These are phyloP conservation scores for Pogonus chalceus DNA, from an alignment of 1,140 invertebrate species.

Conservation along the genomic window DNA sequence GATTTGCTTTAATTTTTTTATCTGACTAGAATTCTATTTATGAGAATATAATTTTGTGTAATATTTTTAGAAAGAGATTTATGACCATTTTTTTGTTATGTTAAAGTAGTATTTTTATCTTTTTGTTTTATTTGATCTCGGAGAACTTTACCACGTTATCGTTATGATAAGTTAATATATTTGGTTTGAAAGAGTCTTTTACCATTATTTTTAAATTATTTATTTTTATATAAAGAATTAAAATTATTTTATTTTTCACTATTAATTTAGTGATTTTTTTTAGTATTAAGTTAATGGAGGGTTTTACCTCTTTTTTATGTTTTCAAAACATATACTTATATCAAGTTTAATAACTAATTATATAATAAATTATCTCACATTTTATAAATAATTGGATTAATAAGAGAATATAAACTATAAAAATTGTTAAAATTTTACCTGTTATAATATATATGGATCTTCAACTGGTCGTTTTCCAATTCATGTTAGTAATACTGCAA, in stretches of 20 bases:
- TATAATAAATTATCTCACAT: constrained; percentile 41
- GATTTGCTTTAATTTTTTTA: constrained; percentile 66
- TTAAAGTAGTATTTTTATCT: constrained; percentile 39
- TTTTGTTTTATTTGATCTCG: constrained; percentile 49
- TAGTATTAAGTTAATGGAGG: constrained; percentile 45
- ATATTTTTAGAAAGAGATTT: constrained; percentile 40
- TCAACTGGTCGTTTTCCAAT: constrained; percentile 51
- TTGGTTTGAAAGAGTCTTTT: constrained; percentile 46
- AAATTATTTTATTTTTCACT: constrained; percentile 28
- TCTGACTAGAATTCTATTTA: constrained; percentile 57
- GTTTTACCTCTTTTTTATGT: constrained; percentile 43
- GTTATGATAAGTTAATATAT: constrained; percentile 52
- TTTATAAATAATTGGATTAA: constrained; percentile 37
- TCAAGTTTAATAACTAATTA: constrained; percentile 45
- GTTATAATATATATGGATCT: constrained; percentile 47
- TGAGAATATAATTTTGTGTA: constrained; percentile 44
- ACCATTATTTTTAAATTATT: constrained; percentile 41
- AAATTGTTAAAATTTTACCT: constrained; percentile 47
- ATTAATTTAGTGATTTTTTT: constrained; percentile 31
- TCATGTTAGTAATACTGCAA: constrained; percentile 52
- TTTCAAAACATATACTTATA: constrained; percentile 55
- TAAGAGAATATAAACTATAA: constrained; percentile 46
- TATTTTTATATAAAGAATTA: constrained; percentile 36
- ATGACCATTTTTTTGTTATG: constrained; percentile 39
- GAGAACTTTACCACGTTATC: constrained; percentile 43